Conservation (phyloP, 2,113 vertebrate species). For the Bos javanicus region DNA sequence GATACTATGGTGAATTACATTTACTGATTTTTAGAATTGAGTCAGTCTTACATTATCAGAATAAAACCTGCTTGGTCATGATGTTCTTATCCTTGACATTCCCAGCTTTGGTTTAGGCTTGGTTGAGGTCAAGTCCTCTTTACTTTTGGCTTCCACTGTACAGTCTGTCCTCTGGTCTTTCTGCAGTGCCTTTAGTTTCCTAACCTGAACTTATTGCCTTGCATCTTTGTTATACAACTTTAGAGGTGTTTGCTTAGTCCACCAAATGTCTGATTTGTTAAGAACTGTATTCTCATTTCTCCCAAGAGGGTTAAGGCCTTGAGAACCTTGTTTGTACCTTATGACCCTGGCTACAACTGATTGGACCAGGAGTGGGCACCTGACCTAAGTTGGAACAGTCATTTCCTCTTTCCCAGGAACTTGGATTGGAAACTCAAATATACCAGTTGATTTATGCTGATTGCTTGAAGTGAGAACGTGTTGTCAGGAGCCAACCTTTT, state of each 20-base stretch:
- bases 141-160: neutral
- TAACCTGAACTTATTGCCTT: neutral
- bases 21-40: neutral
- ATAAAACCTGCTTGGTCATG: neutral
- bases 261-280: neutral
- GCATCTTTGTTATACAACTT: neutral
- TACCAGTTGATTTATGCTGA: neutral
- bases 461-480: neutral
- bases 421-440: neutral
- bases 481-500: neutral
- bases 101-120: neutral
- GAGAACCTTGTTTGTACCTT: neutral
- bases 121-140: neutral
- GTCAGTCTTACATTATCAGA: neutral
- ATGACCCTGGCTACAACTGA: neutral
- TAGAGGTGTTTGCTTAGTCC: neutral
- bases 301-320: neutral
- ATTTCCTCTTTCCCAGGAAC: neutral
- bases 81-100: neutral
- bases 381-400: neutral
- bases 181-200: neutral
- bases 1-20: neutral
- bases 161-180: neutral
- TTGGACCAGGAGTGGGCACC: neutral
- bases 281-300: neutral